A percentile compares a stretch with the other conserved stretches of the same genome.
Evolutionary conservation across 2,113 vertebrate genomes (phyloP).

Genomic region (Tretioscincus oriximinensis): DNA sequence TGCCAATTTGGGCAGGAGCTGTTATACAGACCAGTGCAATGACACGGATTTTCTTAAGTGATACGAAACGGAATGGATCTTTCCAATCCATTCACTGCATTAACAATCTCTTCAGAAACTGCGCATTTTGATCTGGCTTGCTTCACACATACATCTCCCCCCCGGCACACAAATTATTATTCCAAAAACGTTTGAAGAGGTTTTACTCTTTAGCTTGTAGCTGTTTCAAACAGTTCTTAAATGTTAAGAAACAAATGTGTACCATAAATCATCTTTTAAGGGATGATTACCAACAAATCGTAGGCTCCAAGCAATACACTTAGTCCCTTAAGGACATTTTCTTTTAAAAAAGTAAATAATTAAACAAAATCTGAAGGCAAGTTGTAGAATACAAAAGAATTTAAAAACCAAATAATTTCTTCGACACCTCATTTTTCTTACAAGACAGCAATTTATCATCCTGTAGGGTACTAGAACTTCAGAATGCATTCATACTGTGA

Average conservation of each 20-base stretch:
- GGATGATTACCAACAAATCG: slow-evolving; percentile 21
- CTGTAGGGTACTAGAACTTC: background rate
- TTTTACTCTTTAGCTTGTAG: slow-evolving; percentile 2
- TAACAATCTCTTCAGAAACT: background rate
- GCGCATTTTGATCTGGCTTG: background rate
- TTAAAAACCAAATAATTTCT: background rate
- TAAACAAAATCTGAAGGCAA: background rate
- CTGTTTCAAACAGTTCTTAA: slow-evolving; percentile 20
- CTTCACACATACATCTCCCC: background rate
- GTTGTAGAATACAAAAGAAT: background rate
- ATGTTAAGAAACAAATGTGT: slow-evolving; percentile 5
- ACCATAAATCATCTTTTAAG: slow-evolving; percentile 10
- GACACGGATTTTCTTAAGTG: background rate
- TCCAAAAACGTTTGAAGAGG: background rate
- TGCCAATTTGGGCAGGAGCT: background rate
- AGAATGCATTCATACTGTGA: background rate
- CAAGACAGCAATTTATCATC: background rate
- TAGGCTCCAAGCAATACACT: background rate
- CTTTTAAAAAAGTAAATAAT: slow-evolving; percentile 25
- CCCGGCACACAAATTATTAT: background rate
- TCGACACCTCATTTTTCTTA: background rate
- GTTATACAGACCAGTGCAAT: background rate
- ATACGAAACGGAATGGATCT: accelerated
- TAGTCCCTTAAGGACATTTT: slow-evolving; percentile 2
- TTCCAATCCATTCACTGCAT: background rate